phyloP scores from a whole-genome alignment of 2,888 invertebrate genomes.

The Diabrotica balteata region DNA sequence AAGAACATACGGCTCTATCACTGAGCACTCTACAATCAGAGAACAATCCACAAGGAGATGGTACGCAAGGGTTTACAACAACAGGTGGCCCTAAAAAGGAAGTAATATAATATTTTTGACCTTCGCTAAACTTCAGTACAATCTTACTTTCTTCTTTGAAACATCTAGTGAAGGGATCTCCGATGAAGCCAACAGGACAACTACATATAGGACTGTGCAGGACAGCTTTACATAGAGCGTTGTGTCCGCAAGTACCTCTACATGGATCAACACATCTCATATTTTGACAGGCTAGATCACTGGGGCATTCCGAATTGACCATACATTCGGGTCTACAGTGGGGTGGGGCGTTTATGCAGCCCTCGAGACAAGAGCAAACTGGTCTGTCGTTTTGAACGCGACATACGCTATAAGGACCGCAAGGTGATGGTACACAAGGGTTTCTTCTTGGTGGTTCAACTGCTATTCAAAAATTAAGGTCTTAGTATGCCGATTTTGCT shows the following conservation, averaged over 20 bases:
- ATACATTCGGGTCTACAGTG: constrained; percentile 80
- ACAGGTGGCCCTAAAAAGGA: constrained; percentile 52
- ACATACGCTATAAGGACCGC: constrained; percentile 81
- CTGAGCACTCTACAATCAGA: constrained; percentile 75
- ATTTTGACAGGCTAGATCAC: constrained; percentile 77
- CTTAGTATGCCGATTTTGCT: constrained; percentile 12
- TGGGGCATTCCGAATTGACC: constrained; percentile 78
- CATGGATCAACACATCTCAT: constrained; percentile 82
- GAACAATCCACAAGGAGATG: constrained; percentile 80
- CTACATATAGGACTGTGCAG: constrained; percentile 83
- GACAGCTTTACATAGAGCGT: constrained; percentile 79
- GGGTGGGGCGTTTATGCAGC: constrained; percentile 78
- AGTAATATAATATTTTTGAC: background rate
- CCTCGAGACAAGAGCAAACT: constrained; percentile 77
- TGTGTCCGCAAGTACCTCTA: constrained; percentile 76
- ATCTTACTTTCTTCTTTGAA: constrained; percentile 69
- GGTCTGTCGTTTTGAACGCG: constrained; percentile 74
- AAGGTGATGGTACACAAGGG: constrained; percentile 80
- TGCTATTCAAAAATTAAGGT: constrained; percentile 41
- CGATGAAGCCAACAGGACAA: constrained; percentile 72
- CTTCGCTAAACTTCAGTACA: background rate
- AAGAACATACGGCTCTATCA: constrained; percentile 76
- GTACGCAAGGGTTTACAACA: constrained; percentile 68
- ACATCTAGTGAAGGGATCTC: constrained; percentile 81
- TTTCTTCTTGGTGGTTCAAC: constrained; percentile 57